Base-by-base conservation (phyloP, 2,888 invertebrate genomes). In the Hetaerina titia region DNA sequence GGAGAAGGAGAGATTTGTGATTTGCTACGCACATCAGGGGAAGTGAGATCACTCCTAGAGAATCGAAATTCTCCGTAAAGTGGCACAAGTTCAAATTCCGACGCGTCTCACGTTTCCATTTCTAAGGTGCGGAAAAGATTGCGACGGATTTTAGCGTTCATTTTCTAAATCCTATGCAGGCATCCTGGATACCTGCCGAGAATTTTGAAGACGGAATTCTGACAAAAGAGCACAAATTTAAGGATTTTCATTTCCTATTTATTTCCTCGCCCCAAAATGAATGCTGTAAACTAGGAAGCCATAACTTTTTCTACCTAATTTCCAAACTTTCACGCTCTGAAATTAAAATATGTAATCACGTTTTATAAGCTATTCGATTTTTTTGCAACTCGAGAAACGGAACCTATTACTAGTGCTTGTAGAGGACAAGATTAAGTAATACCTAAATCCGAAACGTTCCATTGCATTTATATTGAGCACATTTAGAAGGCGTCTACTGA, bases 1-100 rank as follows among this genome's bases (percentile, higher is more conserved):
- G 6, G 81, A 81, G 81, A 69, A 6, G n/a, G 69, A 69, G 69
- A 81, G 81, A 9, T 31, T 17, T 22, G 81, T 81, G 31, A 81
- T 81, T 31, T 81, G 81, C 81, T 81, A 81, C 81, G 81, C 81
- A 81, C 81, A 31, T 81, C 31, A 81, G 11, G 4, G 81, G 31
- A 81, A 81, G 81, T 81, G 81, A 81, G 81, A 81, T 81, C 81
- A 81, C 81, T 19, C 25, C 81, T 81, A 81, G 81, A 81, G 81
- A 81, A 81, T 81, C 81, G 81, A 31, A 81, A 81, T 31, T 81
- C 81, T 31, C 15, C 13, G 25, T 81, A 81, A 81, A 81, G 81
- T 81, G 31, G 81, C 81, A 81, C 81, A 81, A 31, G 31, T 81
- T 81, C 81, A 81, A 25, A 81, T 81, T 81, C 81, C 31, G 25